Conservation (phyloP, 2,888 invertebrate species). For the Monochamus alternatus region DNA sequence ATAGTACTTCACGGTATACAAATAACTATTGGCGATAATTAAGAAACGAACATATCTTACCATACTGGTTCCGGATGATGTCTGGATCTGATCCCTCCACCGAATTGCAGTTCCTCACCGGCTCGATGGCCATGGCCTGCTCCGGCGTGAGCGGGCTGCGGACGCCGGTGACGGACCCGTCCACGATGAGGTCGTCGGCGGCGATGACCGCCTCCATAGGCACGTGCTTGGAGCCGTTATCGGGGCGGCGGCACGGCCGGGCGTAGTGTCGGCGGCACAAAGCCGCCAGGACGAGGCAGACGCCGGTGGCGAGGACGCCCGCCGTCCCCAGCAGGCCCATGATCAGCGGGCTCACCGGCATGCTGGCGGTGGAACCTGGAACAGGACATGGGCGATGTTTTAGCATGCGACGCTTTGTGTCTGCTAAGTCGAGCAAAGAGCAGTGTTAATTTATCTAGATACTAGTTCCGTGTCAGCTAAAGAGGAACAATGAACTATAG, state of each 20-base stretch:
- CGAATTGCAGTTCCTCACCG: slow-evolving; percentile 71
- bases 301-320: slow-evolving; percentile 82
- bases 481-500: too few species aligned
- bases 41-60: slow-evolving; percentile 72
- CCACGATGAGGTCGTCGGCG: slow-evolving; percentile 68
- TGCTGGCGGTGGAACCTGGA: slow-evolving; percentile 76
- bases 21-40: too few species aligned
- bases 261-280: slow-evolving; percentile 74
- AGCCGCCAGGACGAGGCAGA: slow-evolving; percentile 84
- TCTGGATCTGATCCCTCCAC: slow-evolving; percentile 87
- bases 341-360: slow-evolving; percentile 83
- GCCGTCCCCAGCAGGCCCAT: slow-evolving; percentile 85
- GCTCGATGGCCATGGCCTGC: slow-evolving; percentile 62
- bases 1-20: too few species aligned
- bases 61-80: slow-evolving; percentile 91
- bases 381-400: slow-evolving; percentile 22
- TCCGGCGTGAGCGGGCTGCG: slow-evolving; percentile 69
- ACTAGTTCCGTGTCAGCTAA: too few species aligned
- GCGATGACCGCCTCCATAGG: slow-evolving; percentile 70
- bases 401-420: too few species aligned
- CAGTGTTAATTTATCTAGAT: too few species aligned
- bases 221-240: slow-evolving; percentile 66
- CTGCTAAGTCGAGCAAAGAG: too few species aligned
- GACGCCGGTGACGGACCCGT: slow-evolving; percentile 67
- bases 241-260: slow-evolving; percentile 62